These are phyloP conservation scores for Carcina quercana DNA, from an alignment of 2,888 invertebrate genomes.

Conservation along the genomic window DNA sequence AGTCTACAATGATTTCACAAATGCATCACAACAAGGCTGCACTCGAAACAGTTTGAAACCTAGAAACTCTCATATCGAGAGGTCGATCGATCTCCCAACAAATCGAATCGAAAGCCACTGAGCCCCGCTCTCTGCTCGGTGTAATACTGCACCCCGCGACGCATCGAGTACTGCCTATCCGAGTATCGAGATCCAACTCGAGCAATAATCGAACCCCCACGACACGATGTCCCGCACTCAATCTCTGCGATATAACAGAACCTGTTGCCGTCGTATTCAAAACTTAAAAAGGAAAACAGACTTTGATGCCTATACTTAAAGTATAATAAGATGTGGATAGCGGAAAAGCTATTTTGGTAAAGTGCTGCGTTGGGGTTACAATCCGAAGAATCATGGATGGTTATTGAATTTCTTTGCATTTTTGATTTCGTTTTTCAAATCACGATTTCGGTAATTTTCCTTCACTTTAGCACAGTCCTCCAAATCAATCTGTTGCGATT, in stretches of 20 bases:
- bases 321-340: constrained; percentile 4
- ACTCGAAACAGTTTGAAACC: too few relatives aligned
- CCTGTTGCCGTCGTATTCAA: constrained; percentile 17
- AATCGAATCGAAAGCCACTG: constrained; percentile 39
- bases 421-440: too few relatives aligned
- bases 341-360: constrained; percentile 19
- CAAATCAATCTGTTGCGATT: too few relatives aligned
- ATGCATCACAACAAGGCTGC: too few relatives aligned
- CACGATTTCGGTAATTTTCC: too few relatives aligned
- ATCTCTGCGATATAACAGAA: constrained; percentile 50
- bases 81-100: constrained; percentile 36
- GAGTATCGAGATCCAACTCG: constrained; percentile 57
- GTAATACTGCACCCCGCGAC: constrained; percentile 34
- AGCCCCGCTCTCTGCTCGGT: constrained; percentile 38
- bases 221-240: constrained; percentile 56
- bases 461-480: too few relatives aligned
- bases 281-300: constrained; percentile 24
- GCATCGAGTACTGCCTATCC: constrained; percentile 52
- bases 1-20: too few relatives aligned
- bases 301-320: constrained; percentile 23
- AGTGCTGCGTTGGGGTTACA: constrained; percentile 55
- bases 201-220: constrained; percentile 62
- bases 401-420: constrained; percentile 69
- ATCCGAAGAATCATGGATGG: constrained; percentile 56
- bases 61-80: background rate